Evolutionary conservation across 2,113 vertebrate species (phyloP).

Genomic region (Mixornis gularis): DNA sequence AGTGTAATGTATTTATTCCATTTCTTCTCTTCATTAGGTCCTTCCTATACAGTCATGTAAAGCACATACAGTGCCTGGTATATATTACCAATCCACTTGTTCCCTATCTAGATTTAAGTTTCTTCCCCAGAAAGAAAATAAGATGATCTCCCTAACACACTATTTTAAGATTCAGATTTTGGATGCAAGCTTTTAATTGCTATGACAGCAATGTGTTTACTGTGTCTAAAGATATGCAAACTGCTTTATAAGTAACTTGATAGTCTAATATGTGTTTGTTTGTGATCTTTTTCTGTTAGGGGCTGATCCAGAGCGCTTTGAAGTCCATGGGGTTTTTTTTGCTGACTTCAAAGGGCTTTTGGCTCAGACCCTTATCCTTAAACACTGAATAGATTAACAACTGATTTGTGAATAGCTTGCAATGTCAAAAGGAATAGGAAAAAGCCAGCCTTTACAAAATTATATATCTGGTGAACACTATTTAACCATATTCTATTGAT

Average conservation of each 20-base stretch:
- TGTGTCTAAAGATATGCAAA: constrained; percentile 23
- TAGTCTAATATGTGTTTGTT: constrained; percentile 1
- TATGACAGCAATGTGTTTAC: constrained; percentile 20
- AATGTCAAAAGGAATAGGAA: background rate
- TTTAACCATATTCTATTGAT: constrained; percentile 10
- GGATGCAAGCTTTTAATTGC: background rate
- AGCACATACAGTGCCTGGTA: background rate
- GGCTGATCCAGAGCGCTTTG: constrained; percentile 22
- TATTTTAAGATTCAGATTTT: background rate
- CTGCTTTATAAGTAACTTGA: background rate
- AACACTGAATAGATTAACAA: constrained; percentile 50
- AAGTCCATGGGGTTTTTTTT: background rate
- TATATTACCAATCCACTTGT: background rate
- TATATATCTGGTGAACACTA: background rate
- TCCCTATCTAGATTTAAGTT: background rate
- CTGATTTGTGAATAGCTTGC: constrained; percentile 19
- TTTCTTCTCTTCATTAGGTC: background rate
- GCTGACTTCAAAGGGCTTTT: constrained; percentile 42
- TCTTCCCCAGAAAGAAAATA: background rate
- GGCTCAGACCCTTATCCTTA: constrained; percentile 34
- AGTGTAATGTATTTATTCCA: background rate
- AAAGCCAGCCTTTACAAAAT: background rate
- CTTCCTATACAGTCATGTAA: background rate
- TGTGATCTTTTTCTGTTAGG: constrained; percentile 29
- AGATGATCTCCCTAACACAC: background rate